phyloP scores from a whole-genome alignment of 1,140 invertebrate species.

The Drosophila cardini region DNA sequence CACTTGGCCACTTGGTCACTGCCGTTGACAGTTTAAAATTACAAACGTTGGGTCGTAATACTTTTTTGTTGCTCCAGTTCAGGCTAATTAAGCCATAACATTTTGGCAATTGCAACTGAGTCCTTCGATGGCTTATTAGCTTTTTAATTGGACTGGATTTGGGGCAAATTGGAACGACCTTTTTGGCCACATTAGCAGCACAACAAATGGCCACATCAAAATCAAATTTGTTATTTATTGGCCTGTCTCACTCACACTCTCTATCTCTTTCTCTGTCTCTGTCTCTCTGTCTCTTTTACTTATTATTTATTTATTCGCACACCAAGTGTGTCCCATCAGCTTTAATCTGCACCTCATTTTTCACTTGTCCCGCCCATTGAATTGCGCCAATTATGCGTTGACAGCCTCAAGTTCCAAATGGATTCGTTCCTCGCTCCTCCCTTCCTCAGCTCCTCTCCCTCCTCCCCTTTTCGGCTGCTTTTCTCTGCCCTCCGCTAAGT shows the following conservation, averaged over 20 bases:
- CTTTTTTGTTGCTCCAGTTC: conserved; percentile 18
- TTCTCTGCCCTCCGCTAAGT: conserved; percentile 19
- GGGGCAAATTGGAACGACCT: conserved; percentile 17
- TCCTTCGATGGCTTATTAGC: conserved; percentile 56
- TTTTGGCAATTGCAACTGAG: conserved; percentile 68
- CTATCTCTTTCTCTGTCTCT: background rate
- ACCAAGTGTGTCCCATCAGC: conserved; percentile 21
- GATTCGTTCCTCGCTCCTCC: background rate
- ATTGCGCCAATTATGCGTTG: conserved; percentile 75
- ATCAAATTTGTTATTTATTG: conserved; percentile 79
- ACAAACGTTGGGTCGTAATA: conserved; percentile 70
- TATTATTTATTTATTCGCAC: conserved; percentile 76
- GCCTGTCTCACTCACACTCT: background rate
- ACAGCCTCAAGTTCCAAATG: conserved; percentile 61
- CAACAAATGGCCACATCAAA: conserved; percentile 72
- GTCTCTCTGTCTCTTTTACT: conserved; percentile 24
- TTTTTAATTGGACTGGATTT: conserved; percentile 69
- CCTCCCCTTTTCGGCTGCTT: background rate
- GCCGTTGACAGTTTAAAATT: conserved; percentile 79
- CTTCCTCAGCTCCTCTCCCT: background rate
- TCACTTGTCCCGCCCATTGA: conserved; percentile 60
- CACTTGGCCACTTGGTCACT: conserved; percentile 37
- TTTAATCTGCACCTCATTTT: conserved; percentile 58
- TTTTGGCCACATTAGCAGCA: conserved; percentile 34
- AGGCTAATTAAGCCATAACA: conserved; percentile 68